Base-by-base conservation (phyloP, 1,140 invertebrate species). In the Apis dorsata region DNA sequence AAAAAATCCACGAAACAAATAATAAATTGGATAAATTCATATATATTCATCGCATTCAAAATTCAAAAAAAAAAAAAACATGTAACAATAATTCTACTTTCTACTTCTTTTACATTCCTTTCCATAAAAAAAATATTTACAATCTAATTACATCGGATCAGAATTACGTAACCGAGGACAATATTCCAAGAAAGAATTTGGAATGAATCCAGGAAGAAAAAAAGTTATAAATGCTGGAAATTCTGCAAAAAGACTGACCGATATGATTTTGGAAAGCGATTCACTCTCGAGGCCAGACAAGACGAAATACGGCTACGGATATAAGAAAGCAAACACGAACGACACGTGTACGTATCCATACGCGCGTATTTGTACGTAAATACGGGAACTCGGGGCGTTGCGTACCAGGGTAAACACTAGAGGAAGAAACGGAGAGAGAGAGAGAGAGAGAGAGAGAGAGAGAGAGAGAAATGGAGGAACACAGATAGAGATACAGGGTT, bases 351-450 rank as follows among this genome's bases (percentile, higher is more conserved):
- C 65, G 34, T 75, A 84, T 88, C 86, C 78, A 80, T 88, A 85
- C 77, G 89, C 88, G 86, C 84, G 88, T 92, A 92, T 92, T 92
- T 93, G 90, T 90, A 85, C 85, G 91, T 92, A 93, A 92, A 93
- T 92, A 93, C 87, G 80, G 84, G 89, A 91, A 89, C 84, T 86
- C 88, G 84, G 87, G 84, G 86, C 89, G 83, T 90, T 92, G 90
- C 90, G 89, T 91, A 89, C 86, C 78, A 88, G 88, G 73, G 91
- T 90, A 93, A 93, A 93, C 90, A 93, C 68, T 62, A 65, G 74
- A 68, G 70, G 80, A 86, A 84, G 75, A 84, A 88, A 69, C 53
- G 24, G 21, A 70, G 72, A 71, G 75, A 71, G 73, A 81, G 28
- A 62, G 70, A 74, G 44, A 44, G 24, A 62, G 70, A 74, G 44